Evolutionary conservation across 2,888 invertebrate genomes (phyloP), one percentile per base, ranked within the genome.

Genomic region (Clunio marinus): DNA sequence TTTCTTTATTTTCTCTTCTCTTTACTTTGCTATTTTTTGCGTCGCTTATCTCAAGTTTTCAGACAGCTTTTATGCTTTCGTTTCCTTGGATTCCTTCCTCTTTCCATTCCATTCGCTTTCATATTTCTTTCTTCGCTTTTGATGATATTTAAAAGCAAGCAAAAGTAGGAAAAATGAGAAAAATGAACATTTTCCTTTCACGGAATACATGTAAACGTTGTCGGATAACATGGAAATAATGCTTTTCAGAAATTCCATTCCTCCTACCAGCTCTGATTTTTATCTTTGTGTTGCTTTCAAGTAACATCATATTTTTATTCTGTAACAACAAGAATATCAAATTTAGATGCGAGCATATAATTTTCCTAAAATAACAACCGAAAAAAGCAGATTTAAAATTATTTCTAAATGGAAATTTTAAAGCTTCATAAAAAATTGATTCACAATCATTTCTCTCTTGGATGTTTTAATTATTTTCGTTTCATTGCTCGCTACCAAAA

Each of bases 41-140:
- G 27, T 28, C 25, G 22, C 59, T 59, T 59, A 59, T 59, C 59
- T 59, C 27, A 59, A 59, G 32, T 35, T 35, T 35, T 35, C 59
- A 59, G 59, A 59, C 59, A 59, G 20, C 25, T 59, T 59, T 59
- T 59, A 15, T 41, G 10, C 13, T 7, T 7, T 13, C 3, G n/a
- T 41, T 41, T n/a, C 13, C 41, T 41, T 41, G 32, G 4, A 7
- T 32, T 32, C 5, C 32, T 32, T 32, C n/a, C n/a, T n/a, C n/a
- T n/a, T n/a, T n/a, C n/a, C n/a, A n/a, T n/a, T n/a, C n/a, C n/a
- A n/a, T n/a, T n/a, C n/a, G n/a, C n/a, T n/a, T n/a, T n/a, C n/a
- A n/a, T n/a, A n/a, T n/a, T n/a, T n/a, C n/a, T n/a, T n/a, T n/a
- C n/a, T n/a, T n/a, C n/a, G 5, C 32, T 32, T 32, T 32, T 32